Conservation (phyloP, 2,888 invertebrate species). For the Harmothoe impar region DNA sequence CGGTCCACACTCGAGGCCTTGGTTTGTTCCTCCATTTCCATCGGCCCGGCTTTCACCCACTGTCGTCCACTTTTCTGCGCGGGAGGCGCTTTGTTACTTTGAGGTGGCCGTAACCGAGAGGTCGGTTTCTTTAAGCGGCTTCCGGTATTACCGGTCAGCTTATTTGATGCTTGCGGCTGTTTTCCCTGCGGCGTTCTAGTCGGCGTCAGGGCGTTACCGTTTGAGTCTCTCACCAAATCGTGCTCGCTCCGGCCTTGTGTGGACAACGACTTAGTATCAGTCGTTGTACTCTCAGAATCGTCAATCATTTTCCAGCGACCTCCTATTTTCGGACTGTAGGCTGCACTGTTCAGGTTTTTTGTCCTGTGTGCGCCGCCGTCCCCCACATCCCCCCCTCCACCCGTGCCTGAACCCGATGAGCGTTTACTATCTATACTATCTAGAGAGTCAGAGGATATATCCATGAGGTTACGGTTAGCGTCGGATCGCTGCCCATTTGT, state of each 20-base stretch:
- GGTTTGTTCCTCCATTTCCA: conserved; percentile 34
- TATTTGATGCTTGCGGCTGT: background rate
- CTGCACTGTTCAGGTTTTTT: background rate
- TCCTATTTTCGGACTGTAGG: conserved; percentile 46
- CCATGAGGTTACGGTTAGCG: conserved; percentile 58
- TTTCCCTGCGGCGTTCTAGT: background rate
- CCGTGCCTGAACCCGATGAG: background rate
- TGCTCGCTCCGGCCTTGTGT: conserved; percentile 51
- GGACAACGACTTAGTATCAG: conserved; percentile 42
- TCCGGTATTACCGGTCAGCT: background rate
- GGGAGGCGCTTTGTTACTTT: background rate
- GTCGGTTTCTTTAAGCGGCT: background rate
- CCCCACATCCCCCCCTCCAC: background rate
- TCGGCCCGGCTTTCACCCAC: conserved; percentile 62
- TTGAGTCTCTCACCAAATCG: background rate
- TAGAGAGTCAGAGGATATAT: conserved; percentile 54
- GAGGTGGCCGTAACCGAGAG: background rate
- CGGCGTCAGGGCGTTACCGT: conserved; percentile 27
- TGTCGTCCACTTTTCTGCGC: background rate
- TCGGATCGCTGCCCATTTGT: conserved; percentile 28
- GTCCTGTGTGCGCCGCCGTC: background rate
- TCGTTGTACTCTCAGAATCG: conserved; percentile 59
- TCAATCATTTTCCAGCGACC: conserved; percentile 61
- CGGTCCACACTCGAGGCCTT: conserved; percentile 36
- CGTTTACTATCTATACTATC: conserved; percentile 48